Percentiles rank a stretch among this genome's conserved stretches.
These are phyloP conservation scores for Malthinus flaveolus DNA, from an alignment of 2,888 invertebrate genomes.

Conservation along the genomic window DNA sequence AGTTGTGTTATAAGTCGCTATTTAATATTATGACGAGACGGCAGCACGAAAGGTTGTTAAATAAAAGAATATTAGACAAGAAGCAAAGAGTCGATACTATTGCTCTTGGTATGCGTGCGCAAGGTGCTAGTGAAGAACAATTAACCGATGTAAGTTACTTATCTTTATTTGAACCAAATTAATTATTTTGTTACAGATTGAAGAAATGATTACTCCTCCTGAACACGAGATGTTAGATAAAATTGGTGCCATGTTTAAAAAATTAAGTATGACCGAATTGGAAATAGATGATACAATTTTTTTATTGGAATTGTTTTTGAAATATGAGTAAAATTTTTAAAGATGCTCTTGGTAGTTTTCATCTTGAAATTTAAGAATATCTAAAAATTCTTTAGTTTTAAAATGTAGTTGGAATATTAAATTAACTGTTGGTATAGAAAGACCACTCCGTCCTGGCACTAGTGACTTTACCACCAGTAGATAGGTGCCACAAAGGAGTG, in stretches of 20 bases:
- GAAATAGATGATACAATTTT: constrained; percentile 84
- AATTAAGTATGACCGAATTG: constrained; percentile 76
- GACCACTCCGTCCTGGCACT: too few relatives aligned
- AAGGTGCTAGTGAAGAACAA: constrained; percentile 77
- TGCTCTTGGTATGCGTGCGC: constrained; percentile 75
- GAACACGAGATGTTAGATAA: constrained; percentile 76
- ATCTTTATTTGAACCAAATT: constrained; percentile 6
- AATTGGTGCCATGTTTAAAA: constrained; percentile 75
- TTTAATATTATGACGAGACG: constrained; percentile 71
- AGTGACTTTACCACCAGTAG: too few relatives aligned
- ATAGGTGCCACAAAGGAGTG: too few relatives aligned
- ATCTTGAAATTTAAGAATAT: too few relatives aligned
- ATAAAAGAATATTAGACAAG: constrained; percentile 84
- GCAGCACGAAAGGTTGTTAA: constrained; percentile 65
- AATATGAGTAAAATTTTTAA: constrained; percentile 52
- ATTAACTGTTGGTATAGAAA: too few relatives aligned
- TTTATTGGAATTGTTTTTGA: constrained; percentile 75
- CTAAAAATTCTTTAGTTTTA: too few relatives aligned
- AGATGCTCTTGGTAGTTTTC: not conserved
- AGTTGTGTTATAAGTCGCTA: constrained; percentile 71
- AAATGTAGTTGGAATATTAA: too few relatives aligned
- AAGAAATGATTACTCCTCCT: constrained; percentile 85
- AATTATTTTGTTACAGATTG: constrained; percentile 61
- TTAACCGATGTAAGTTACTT: constrained; percentile 69
- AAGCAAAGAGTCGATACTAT: constrained; percentile 84